Evolutionary conservation across 2,797 vertebrate species (phyloP), one percentile per base, ranked within the genome.

Genomic region (Oryzias sinensis): DNA sequence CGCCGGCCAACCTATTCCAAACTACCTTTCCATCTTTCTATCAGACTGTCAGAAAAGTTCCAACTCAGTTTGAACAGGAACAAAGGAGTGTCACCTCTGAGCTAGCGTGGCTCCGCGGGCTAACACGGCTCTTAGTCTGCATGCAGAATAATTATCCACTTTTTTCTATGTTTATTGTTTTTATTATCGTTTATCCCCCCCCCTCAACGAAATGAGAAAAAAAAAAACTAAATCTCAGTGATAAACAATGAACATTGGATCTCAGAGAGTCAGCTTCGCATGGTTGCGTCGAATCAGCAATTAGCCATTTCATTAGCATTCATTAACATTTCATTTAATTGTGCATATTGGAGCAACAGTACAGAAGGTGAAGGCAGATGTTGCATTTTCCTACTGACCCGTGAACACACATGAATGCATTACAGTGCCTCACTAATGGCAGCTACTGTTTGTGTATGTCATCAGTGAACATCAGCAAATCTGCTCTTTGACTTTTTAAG

Each of bases 241-340:
- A 86, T 89, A 83, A 89, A 84, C 53, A 67, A 66, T 58, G 74
- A 87, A 78, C 73, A 72, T 74, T 76, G 5, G 82, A 63, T 72
- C 80, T 87, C 58, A 66, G 83, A 80, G 77, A 83, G 79, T 49
- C 66, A 65, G 85, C 67, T 62, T 48, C 68, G 72, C 84, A 71
- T 85, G 83, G 76, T 57, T 86, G 86, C 84, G 67, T 83, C 63
- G 88, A 87, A 90, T 91, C 82, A 74, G 82, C 85, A 88, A 88
- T 91, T 92, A 92, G 87, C 87, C 83, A 87, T 90, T 89, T 90
- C 84, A 92, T 92, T 89, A 90, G 85, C 83, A 90, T 88, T 84
- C 81, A 89, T 91, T 91, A 89, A 83, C 87, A 89, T 88, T 91
- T 88, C 77, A 89, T 89, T 88, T 89, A 79, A 86, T 82, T 74